Evolutionary conservation across 37 sponge, comb jelly and placozoan genomes (phyloP).

Genomic region (Hexactinellida sp.): DNA sequence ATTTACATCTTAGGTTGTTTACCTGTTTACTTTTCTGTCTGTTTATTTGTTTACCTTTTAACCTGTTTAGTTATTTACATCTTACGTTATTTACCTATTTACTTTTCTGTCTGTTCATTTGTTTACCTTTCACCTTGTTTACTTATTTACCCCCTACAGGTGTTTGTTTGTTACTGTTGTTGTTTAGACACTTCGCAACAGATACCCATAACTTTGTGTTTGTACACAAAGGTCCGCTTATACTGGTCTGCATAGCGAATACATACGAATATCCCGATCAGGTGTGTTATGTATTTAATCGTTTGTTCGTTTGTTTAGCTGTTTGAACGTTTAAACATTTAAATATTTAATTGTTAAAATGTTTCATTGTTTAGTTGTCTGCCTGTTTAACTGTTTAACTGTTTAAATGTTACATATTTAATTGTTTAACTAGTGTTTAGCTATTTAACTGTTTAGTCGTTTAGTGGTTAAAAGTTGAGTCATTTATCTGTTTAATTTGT

Average conservation of each 20-base stretch:
- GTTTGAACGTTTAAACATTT: neutral
- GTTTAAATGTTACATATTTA: neutral
- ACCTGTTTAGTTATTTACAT: too few species aligned
- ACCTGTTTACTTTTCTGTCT: too few species aligned
- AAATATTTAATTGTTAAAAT: neutral
- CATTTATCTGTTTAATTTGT: too few species aligned
- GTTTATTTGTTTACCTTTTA: too few species aligned
- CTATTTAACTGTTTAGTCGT: too few species aligned
- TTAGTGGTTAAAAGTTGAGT: too few species aligned
- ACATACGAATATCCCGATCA: neutral
- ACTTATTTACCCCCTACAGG: neutral
- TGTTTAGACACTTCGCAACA: neutral
- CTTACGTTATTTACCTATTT: too few species aligned
- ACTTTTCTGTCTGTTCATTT: too few species aligned
- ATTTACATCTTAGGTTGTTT: too few species aligned
- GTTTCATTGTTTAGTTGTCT: neutral
- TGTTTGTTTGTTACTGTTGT: too few species aligned
- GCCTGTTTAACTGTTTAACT: too few species aligned
- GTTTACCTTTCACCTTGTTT: neutral
- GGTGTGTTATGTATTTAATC: too few species aligned
- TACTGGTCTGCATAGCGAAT: neutral
- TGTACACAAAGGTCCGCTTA: slow-evolving; percentile 14
- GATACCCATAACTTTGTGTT: neutral
- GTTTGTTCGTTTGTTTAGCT: neutral
- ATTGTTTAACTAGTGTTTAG: neutral